Percentiles rank a stretch among this genome's conserved stretches.
Evolutionary conservation across 2,888 invertebrate species (phyloP).

Genomic region (Eupeodes luniger): DNA sequence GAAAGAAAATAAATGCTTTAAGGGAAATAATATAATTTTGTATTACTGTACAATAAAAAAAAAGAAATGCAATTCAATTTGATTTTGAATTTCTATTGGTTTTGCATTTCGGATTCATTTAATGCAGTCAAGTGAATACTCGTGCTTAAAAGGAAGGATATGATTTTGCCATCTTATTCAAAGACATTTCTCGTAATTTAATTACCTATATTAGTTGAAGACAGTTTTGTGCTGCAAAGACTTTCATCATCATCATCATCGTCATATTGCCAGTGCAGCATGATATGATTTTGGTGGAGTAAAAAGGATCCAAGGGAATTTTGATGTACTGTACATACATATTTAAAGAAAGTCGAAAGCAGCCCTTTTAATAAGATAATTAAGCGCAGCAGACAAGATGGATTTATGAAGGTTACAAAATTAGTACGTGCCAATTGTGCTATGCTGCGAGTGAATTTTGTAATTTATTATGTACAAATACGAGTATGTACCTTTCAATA

Average conservation of each 20-base stretch:
- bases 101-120: conserved; percentile 9
- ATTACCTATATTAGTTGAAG: conserved; percentile 13
- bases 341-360: too few species aligned
- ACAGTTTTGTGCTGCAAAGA: background rate
- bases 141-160: conserved; percentile 11
- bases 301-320: background rate
- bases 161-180: conserved; percentile 9
- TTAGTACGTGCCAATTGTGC: too few species aligned
- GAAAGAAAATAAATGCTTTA: conserved; percentile 14
- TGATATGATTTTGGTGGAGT: background rate
- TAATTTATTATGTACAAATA: too few species aligned
- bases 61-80: conserved; percentile 44
- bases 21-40: too few species aligned
- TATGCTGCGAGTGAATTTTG: too few species aligned
- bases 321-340: too few species aligned
- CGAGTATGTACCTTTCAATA: too few species aligned
- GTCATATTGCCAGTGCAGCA: too few species aligned
- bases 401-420: too few species aligned
- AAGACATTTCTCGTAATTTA: conserved; percentile 43
- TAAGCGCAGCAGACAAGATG: too few species aligned
- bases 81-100: conserved; percentile 11
- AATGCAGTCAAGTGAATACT: conserved; percentile 14
- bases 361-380: too few species aligned
- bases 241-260: too few species aligned
- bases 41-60: background rate